A percentile compares a stretch with the other conserved stretches of the same genome.
These are phyloP conservation scores for Margaritifera margaritifera DNA, from an alignment of 2,888 invertebrate genomes.

Conservation along the genomic window DNA sequence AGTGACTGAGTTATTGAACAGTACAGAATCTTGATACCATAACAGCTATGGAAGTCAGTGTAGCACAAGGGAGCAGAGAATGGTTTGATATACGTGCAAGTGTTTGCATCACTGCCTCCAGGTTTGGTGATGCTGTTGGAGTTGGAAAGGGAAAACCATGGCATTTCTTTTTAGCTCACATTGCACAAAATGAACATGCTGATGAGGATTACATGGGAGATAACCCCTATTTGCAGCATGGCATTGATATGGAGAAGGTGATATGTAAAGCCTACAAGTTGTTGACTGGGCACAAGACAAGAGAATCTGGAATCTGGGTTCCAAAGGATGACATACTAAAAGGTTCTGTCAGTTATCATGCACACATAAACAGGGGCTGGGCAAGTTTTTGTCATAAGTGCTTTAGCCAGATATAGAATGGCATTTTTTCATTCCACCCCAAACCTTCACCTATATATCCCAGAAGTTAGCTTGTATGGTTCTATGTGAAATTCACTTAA, in stretches of 20 bases:
- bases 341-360: too few species aligned
- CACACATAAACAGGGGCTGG: too few species aligned
- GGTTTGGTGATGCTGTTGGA: constrained; percentile 60
- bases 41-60: constrained; percentile 45
- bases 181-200: constrained; percentile 11
- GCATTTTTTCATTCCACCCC: too few species aligned
- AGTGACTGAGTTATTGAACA: too few species aligned
- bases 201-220: constrained; percentile 17
- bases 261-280: constrained; percentile 56
- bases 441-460: too few species aligned
- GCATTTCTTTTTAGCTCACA: constrained; percentile 39
- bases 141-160: constrained; percentile 54
- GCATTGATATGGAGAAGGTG: constrained; percentile 44
- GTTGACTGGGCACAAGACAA: constrained; percentile 46
- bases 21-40: not conserved
- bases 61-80: constrained; percentile 48
- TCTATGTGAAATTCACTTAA: too few species aligned
- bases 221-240: constrained; percentile 33
- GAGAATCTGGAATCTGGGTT: constrained; percentile 57
- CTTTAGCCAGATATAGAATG: too few species aligned
- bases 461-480: too few species aligned
- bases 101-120: constrained; percentile 53
- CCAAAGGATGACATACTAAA: constrained; percentile 17
- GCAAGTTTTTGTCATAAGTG: too few species aligned
- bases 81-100: constrained; percentile 49